Conservation (phyloP, 1,140 invertebrate genomes). For the Octopus sinensis region DNA sequence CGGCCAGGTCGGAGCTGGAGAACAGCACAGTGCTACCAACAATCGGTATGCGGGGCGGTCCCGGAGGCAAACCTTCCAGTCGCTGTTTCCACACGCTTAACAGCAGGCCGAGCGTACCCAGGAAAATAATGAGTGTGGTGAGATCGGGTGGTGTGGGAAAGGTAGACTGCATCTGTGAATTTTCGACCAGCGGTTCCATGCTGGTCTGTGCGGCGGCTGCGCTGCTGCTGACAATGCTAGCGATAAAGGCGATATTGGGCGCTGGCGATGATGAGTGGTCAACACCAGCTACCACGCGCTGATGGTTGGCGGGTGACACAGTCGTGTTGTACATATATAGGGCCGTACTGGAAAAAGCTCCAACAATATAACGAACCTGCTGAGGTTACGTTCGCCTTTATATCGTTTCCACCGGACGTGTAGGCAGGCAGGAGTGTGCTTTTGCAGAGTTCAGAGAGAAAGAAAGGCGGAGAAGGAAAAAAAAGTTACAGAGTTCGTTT, state of each 20-base stretch:
- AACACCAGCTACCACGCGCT: background rate
- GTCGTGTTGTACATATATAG: background rate
- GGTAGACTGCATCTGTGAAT: background rate
- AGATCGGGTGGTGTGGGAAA: background rate
- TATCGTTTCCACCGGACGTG: background rate
- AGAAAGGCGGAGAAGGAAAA: no score
- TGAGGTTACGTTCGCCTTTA: background rate
- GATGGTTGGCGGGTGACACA: background rate
- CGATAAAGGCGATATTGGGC: background rate
- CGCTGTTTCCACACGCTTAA: constrained; percentile 1
- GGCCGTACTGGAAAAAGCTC: background rate
- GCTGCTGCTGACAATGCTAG: background rate
- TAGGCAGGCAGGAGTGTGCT: no score
- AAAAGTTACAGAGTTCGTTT: no score
- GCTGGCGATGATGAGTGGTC: background rate
- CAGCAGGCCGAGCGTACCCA: background rate
- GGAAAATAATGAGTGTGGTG: background rate
- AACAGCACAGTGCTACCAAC: background rate
- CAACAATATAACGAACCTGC: background rate
- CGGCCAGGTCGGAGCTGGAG: background rate
- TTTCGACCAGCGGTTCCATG: background rate
- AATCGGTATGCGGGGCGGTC: background rate
- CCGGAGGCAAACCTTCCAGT: background rate
- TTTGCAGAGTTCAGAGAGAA: no score
- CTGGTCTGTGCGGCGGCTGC: background rate